Base-by-base conservation (phyloP, 2,797 vertebrate species). In the Cephalopachus bancanus region DNA sequence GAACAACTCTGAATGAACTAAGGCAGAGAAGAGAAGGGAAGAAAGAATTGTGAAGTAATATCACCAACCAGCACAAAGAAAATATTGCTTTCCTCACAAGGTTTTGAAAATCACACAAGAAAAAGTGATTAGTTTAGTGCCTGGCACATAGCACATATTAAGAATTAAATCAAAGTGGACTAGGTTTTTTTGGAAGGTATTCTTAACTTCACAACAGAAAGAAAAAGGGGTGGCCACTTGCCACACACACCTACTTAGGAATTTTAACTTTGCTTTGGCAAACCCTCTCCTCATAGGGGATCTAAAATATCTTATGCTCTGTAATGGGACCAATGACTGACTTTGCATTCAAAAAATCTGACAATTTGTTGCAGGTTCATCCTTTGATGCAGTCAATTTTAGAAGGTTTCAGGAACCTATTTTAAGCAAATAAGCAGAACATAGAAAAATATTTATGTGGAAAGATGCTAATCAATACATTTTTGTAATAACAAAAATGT, bases 361-460 rank as follows among this genome's bases (percentile, higher is more conserved):
- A 74, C 37, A 20, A 59, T 67, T 89, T 59, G 33, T 53, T 74
- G 83, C n/a, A 71, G n/a, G 2, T 62, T 83, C 37, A 57, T 49
- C 24, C 69, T 88, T 64, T 33, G 59, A 65, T 6, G 49, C 11
- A 37, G 20, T 57, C 59, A 67, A 55, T 81, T 81, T 79, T 74
- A 37, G 88, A 72, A 37, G 28, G 19, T 72, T 37, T 37, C 37
- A 37, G 37, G 37, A 37, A 37, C 37, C 37, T 51, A 69, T 69
- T 83, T 95, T 85, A 89, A 93, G 24, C 9, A 89, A 89, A 83
- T 83, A 83, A 80, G 69, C 26, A 67, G 53, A 88, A 76, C 37
- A 7, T 10, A 28, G 49, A 19, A 78, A 93, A 95, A 22, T 64
- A 76, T 14, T n/a, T 79, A n/a, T 44, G 19, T 8, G 1, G 30